phyloP scores from a whole-genome alignment of 2,113 vertebrate species.

The Labeo catla region DNA sequence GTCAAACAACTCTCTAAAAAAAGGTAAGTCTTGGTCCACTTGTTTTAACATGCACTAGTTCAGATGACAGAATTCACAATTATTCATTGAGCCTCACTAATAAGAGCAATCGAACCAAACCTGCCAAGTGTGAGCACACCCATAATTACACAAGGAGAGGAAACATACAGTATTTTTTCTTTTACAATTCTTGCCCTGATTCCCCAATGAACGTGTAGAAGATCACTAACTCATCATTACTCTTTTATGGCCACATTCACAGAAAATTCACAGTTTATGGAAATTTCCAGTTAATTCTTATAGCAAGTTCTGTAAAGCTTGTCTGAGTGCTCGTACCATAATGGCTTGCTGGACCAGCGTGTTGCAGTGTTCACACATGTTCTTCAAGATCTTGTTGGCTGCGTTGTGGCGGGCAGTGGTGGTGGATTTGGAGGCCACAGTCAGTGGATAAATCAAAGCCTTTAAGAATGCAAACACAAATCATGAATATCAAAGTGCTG shows the following conservation, averaged over 20 bases:
- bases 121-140: neutral
- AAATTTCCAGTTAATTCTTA: neutral
- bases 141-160: neutral
- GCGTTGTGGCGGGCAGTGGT: conserved; percentile 96
- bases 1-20: too few relatives aligned
- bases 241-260: neutral
- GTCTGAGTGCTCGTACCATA: conserved; percentile 82
- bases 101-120: neutral
- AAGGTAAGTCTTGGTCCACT: too few relatives aligned
- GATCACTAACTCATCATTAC: neutral
- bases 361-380: conserved; percentile 99
- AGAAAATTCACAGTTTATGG: neutral
- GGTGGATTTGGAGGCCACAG: conserved; percentile 98
- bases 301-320: neutral
- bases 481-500: neutral
- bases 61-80: too few relatives aligned
- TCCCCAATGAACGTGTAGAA: neutral
- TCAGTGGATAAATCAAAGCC: conserved; percentile 97
- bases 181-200: neutral
- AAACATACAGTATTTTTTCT: neutral
- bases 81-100: too few relatives aligned
- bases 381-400: conserved; percentile 98
- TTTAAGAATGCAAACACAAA: conserved; percentile 62
- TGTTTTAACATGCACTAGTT: too few relatives aligned
- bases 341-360: conserved; percentile 97